These are phyloP conservation scores for Arrhamphus sclerolepis DNA, from an alignment of 2,797 vertebrate species.

Conservation along the genomic window DNA sequence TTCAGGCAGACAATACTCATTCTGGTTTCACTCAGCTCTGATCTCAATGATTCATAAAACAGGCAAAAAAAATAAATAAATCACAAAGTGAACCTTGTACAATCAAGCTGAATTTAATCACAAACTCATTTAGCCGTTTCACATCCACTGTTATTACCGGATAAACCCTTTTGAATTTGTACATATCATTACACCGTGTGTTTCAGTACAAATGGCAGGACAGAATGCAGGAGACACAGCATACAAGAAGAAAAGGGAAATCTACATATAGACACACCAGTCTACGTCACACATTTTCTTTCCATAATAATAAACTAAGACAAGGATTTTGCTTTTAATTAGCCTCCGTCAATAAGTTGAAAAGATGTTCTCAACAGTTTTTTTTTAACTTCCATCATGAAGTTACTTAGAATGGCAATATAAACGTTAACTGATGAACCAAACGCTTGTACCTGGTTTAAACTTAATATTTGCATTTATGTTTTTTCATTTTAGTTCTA, in stretches of 20 bases:
- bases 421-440: background rate
- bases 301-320: conserved; percentile 7
- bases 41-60: conserved; percentile 51
- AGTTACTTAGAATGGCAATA: no score
- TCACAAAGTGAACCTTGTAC: conserved; percentile 42
- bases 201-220: conserved; percentile 43
- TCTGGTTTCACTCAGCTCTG: conserved; percentile 36
- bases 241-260: conserved; percentile 47
- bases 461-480: background rate
- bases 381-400: background rate
- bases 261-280: conserved; percentile 31
- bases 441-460: background rate
- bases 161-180: conserved; percentile 13
- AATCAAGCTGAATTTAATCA: conserved; percentile 32
- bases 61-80: conserved; percentile 32
- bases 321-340: conserved; percentile 5
- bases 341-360: background rate
- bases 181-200: conserved; percentile 27
- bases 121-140: conserved; percentile 23
- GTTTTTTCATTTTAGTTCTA: conserved; percentile 21
- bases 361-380: background rate
- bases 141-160: conserved; percentile 13
- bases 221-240: conserved; percentile 45
- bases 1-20: conserved; percentile 39
- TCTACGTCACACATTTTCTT: conserved; percentile 10